These are phyloP conservation scores for Coluber constrictor DNA, from an alignment of 2,797 vertebrate species.

Conservation along the genomic window DNA sequence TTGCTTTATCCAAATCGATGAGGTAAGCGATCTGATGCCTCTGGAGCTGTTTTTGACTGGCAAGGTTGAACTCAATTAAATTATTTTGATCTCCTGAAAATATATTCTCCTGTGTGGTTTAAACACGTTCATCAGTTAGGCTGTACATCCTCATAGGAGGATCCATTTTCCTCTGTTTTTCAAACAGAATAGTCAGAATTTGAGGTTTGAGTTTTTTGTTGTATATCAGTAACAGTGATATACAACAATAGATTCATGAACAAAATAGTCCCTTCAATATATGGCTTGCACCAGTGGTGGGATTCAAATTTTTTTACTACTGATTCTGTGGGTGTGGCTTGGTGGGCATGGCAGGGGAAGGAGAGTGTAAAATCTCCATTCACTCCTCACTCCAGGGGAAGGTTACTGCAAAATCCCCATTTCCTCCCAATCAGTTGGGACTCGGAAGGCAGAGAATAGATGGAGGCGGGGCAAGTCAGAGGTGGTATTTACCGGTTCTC, in stretches of 20 bases:
- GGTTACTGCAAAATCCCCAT: too few species aligned
- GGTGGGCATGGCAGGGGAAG: too few species aligned
- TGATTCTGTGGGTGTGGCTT: too few species aligned
- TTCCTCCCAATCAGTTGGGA: too few species aligned
- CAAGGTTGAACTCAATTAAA: background rate
- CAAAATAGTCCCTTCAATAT: background rate
- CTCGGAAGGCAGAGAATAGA: too few species aligned
- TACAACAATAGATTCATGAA: background rate
- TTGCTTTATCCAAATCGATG: conserved; percentile 18
- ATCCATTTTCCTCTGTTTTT: background rate
- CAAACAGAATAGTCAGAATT: background rate
- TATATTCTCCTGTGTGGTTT: background rate
- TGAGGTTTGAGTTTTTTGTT: background rate
- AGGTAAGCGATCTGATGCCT: background rate
- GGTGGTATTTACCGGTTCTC: too few species aligned
- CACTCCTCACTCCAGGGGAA: too few species aligned
- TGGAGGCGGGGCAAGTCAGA: too few species aligned
- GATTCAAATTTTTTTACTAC: too few species aligned
- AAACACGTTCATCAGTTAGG: background rate
- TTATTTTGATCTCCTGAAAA: background rate
- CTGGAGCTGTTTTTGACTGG: background rate
- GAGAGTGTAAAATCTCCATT: too few species aligned
- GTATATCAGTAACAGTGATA: background rate
- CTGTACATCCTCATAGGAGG: background rate
- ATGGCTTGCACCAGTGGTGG: background rate